Base-by-base conservation (phyloP, 2,113 vertebrate species). In the Anarhynchus alexandrinus region DNA sequence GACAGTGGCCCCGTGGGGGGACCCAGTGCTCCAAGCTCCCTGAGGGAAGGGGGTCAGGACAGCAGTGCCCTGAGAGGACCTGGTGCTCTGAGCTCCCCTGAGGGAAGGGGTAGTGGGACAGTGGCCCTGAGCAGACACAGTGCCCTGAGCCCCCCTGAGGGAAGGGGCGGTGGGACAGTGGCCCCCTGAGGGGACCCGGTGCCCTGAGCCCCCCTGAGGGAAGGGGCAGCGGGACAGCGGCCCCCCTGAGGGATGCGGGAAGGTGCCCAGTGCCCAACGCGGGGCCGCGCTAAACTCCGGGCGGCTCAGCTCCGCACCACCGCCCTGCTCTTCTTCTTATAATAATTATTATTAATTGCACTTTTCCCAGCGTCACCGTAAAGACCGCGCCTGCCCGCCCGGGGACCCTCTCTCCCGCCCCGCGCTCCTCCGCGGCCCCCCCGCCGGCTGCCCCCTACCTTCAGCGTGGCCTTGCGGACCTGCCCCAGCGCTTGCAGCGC, bases 391-490 rank as follows among this genome's bases (percentile, higher is more conserved):
- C 6, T 18, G n/a, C 26, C 20, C 23, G 15, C 42, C 51, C 6
- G 32, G 2, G 36, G 27, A 27, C 11, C 34, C 59, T 17, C 7
- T 5, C 15, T 13, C 55, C 62, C 64, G 4, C 14, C 2, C 40
- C 29, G 7, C 69, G 3, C 49, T 10, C 55, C 49, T 17, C 77
- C n/a, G 32, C 21, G 19, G 30, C 70, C 49, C n/a, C 54, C 20
- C 47, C 42, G 2, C 6, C 21, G 62, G 5, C 49, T 14, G 16
- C 32, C 90, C 92, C 94, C 92, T 93, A 98, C 98, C 98, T 93
- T 73, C 36, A 93, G 9, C 32, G 86, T 91, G 45, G 96, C 97
- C 43, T 87, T 91, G 70, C 76, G 96, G 92, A 98, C 82, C 3
- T 64, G 36, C 3, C 38, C 82, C 83, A 97, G 96, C 42, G 15